Evolutionary conservation across 2,797 vertebrate genomes (phyloP), one percentile per base, ranked within the genome.

Genomic region (Oreochromis mossambicus): DNA sequence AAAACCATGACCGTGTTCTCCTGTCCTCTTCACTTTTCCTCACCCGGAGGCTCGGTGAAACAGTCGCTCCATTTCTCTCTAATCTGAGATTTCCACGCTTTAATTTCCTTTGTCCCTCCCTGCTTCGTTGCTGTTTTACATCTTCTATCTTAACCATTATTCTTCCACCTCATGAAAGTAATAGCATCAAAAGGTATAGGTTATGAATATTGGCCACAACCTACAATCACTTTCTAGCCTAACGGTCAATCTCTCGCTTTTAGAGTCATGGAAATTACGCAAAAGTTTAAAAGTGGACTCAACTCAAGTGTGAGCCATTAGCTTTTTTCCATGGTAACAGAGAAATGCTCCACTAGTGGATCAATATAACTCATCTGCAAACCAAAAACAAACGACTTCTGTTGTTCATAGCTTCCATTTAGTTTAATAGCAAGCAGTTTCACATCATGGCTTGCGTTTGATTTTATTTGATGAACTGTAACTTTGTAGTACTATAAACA

Each of bases 41-140:
- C 82, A 86, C 83, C 93, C 84, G 66, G 84, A 91, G 93, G 92
- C 92, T 83, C 75, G 79, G 89, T 90, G 86, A 92, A 93, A 91
- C 87, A 83, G 86, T 88, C 89, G 84, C 83, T 89, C 86, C 15
- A 24, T 81, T 83, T 87, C 85, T 63, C 77, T 94, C 76, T 95
- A 92, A 96, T 94, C 89, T 76, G 36, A 81, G 86, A 95, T 94
- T 92, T 93, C 86, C 91, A 89, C 52, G 73, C 91, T 91, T 93
- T 91, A 80, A 91, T 95, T 90, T 91, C 82, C 83, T 79, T 76
- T 87, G 79, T 88, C 81, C 89, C 86, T 86, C 82, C 81, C 79
- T 78, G 48, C 77, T 75, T 82, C 78, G 75, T 63, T 78, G 79
- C 52, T 66, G 52, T 68, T 81, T 61, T 77, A 81, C 82, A 46